phyloP scores from a whole-genome alignment of 37 sponge, comb jelly and placozoan genomes.

The Spongilla lacustris region DNA sequence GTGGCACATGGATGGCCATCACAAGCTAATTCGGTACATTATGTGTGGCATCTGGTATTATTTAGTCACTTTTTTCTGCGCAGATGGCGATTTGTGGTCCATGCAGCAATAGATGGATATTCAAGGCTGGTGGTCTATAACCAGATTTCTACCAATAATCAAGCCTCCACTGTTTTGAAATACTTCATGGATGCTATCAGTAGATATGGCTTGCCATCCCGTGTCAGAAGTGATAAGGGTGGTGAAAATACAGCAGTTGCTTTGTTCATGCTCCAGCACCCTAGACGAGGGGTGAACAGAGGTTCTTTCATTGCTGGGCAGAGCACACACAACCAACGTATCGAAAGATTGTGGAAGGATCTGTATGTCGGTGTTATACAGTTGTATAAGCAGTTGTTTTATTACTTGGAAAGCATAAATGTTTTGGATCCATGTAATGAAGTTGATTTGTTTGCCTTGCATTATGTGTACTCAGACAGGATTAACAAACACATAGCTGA shows the following conservation, averaged over 20 bases:
- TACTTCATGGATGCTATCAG: slow-evolving; percentile 25
- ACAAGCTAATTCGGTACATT: slow-evolving; percentile 3
- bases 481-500: slow-evolving; percentile 15
- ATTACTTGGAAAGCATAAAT: slow-evolving; percentile 19
- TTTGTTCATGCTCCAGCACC: slow-evolving; percentile 45
- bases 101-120: slow-evolving; percentile 63
- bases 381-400: slow-evolving; percentile 27
- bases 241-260: slow-evolving; percentile 54
- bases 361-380: slow-evolving; percentile 36
- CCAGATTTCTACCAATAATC: slow-evolving; percentile 24
- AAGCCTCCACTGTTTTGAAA: slow-evolving; percentile 40
- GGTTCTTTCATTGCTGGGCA: slow-evolving; percentile 40
- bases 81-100: slow-evolving; percentile 66
- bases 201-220: slow-evolving; percentile 55
- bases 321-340: slow-evolving; percentile 65
- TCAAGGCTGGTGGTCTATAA: slow-evolving; percentile 39
- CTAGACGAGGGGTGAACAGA: slow-evolving; percentile 48
- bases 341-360: slow-evolving; percentile 64
- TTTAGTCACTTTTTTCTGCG: background rate
- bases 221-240: slow-evolving; percentile 49
- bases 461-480: background rate
- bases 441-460: slow-evolving; percentile 17
- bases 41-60: background rate
- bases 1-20: slow-evolving; percentile 28
- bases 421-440: slow-evolving; percentile 52